phyloP scores from a whole-genome alignment of 2,888 invertebrate genomes.

The Mimachlamys varia region DNA sequence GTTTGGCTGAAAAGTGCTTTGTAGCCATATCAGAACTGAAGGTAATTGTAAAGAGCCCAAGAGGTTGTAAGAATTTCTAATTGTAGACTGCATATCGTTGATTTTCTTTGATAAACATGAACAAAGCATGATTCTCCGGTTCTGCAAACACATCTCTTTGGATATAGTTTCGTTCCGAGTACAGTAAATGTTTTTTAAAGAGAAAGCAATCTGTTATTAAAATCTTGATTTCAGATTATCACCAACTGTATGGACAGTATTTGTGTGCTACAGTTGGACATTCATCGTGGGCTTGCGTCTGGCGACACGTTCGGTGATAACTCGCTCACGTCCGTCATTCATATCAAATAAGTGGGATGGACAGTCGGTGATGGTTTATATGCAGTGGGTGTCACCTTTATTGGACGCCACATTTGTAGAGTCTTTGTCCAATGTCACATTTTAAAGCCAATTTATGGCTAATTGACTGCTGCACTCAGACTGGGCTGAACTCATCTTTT shows the following conservation, averaged over 20 bases:
- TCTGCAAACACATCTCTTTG: background rate
- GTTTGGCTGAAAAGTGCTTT: too few relatives aligned
- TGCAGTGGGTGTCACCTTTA: constrained; percentile 33
- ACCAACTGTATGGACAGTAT: background rate
- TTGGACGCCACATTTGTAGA: background rate
- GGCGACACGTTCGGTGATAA: constrained; percentile 34
- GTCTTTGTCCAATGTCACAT: constrained; percentile 3
- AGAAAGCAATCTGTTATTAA: background rate
- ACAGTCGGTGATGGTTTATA: constrained; percentile 28
- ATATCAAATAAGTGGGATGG: constrained; percentile 23
- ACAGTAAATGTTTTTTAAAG: background rate
- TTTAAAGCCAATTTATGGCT: constrained; percentile 36
- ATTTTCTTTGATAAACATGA: background rate
- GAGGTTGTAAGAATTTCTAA: background rate
- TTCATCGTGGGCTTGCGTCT: constrained; percentile 21
- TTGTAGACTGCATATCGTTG: background rate
- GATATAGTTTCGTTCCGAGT: background rate
- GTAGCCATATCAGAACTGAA: too few relatives aligned
- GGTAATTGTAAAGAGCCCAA: background rate
- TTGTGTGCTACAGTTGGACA: background rate
- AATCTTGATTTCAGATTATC: background rate
- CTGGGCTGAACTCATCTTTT: constrained; percentile 29
- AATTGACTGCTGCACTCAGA: constrained; percentile 13
- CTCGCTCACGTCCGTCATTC: constrained; percentile 19
- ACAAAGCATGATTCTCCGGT: background rate